Evolutionary conservation across 2,888 invertebrate genomes (phyloP).

Genomic region (Oscheius onirici): DNA sequence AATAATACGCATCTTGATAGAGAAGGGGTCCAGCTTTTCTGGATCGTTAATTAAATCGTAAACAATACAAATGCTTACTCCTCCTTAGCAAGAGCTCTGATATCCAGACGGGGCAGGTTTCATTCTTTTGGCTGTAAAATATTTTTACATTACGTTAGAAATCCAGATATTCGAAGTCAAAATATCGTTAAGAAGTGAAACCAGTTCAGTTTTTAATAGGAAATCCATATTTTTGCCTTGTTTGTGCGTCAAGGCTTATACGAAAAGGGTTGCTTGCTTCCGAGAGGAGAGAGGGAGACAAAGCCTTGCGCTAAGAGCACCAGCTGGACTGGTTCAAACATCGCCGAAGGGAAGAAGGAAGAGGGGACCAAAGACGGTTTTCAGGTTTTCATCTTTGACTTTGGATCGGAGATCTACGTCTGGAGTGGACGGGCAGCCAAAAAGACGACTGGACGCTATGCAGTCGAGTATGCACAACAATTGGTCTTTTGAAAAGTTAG

Average conservation of each 20-base stretch:
- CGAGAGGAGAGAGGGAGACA: constrained; percentile 12
- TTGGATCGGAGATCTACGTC: constrained; percentile 65
- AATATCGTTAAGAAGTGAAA: no score
- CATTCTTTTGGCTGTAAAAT: no score
- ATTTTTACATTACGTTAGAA: no score
- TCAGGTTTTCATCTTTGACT: constrained; percentile 63
- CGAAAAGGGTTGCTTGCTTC: no score
- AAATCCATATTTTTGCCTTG: no score
- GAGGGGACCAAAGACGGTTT: constrained; percentile 27
- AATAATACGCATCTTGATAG: constrained; percentile 25
- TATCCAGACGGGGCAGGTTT: no score
- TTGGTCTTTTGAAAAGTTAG: constrained; percentile 38
- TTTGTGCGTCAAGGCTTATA: no score
- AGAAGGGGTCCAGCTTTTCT: neutral
- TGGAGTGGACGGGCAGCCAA: constrained; percentile 61
- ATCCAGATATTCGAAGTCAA: no score
- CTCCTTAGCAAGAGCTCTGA: no score
- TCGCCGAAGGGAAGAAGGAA: neutral
- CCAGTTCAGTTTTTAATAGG: no score
- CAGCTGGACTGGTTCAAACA: constrained; percentile 2
- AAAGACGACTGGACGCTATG: constrained; percentile 49
- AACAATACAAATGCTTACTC: no score
- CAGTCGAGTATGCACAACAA: constrained; percentile 57
- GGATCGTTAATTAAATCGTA: no score
- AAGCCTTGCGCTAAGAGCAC: neutral